Evolutionary conservation across 2,888 invertebrate species (phyloP).

Genomic region (Eurytoma californica): DNA sequence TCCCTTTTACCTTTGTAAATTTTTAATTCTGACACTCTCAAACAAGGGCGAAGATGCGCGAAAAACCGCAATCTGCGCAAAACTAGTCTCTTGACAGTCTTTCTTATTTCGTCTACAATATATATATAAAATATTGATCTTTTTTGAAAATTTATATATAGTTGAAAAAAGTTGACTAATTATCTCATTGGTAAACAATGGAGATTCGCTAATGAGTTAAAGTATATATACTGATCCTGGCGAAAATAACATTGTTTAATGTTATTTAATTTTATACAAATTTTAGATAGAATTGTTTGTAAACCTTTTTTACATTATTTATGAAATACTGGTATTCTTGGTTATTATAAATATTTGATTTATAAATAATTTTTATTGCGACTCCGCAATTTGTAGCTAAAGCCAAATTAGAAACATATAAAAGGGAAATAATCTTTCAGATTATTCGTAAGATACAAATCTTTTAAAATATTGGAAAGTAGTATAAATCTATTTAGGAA

Average conservation of each 20-base stretch:
- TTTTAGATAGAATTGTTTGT: background rate
- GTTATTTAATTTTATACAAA: background rate
- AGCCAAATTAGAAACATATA: too few relatives aligned
- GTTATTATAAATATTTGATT: background rate
- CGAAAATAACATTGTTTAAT: conserved; percentile 20
- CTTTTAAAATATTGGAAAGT: too few relatives aligned
- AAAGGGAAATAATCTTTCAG: too few relatives aligned
- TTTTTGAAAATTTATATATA: conserved; percentile 20
- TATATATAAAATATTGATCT: conserved; percentile 28
- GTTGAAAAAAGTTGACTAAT: conserved; percentile 23
- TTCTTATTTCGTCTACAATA: conserved; percentile 9
- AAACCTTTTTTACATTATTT: background rate
- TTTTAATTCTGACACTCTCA: conserved; percentile 28
- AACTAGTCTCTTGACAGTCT: conserved; percentile 43
- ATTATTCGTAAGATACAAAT: too few relatives aligned
- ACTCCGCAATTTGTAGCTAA: too few relatives aligned
- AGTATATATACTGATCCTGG: conserved; percentile 2
- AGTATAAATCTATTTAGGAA: too few relatives aligned
- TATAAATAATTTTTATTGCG: background rate
- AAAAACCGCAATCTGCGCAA: conserved; percentile 24
- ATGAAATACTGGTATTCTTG: background rate
- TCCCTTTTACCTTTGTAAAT: background rate
- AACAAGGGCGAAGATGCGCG: conserved; percentile 3
- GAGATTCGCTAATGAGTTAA: conserved; percentile 44
- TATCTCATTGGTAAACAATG: conserved; percentile 32